Evolutionary conservation across 1,140 invertebrate species (phyloP).

Genomic region (Babylonia areolata): DNA sequence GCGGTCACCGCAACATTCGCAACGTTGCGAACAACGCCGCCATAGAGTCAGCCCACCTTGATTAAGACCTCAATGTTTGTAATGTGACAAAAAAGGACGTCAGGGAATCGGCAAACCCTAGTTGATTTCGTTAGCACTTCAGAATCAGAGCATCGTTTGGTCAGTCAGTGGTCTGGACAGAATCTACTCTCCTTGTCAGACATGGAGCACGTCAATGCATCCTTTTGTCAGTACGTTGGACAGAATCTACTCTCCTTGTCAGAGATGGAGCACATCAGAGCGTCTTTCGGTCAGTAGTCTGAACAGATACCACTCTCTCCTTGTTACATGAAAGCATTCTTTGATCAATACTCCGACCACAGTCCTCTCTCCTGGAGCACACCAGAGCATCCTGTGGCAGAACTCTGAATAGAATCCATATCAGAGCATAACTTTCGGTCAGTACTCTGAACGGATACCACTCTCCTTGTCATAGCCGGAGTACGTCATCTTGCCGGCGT

Average conservation of each 20-base stretch:
- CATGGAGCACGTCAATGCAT: neutral
- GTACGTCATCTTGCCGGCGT: neutral
- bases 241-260: neutral
- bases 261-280: neutral
- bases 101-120: neutral
- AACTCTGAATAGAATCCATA: neutral
- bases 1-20: neutral
- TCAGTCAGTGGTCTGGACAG: neutral
- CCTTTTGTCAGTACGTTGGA: neutral
- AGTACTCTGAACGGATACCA: conserved; percentile 48
- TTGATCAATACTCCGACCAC: conserved; percentile 41
- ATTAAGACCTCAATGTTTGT: neutral
- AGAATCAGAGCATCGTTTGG: neutral
- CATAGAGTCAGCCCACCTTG: no score
- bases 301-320: conserved; percentile 54
- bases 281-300: conserved; percentile 25
- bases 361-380: conserved; percentile 44
- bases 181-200: neutral
- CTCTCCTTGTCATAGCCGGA: conserved; percentile 52
- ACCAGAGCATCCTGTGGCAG: neutral
- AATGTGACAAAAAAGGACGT: neutral
- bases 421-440: neutral
- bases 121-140: neutral
- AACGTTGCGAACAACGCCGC: no score
- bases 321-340: no score